Evolutionary conservation across 1,140 invertebrate species (phyloP), one percentile per base, ranked within the genome.

Genomic region (Phthorimaea operculella): DNA sequence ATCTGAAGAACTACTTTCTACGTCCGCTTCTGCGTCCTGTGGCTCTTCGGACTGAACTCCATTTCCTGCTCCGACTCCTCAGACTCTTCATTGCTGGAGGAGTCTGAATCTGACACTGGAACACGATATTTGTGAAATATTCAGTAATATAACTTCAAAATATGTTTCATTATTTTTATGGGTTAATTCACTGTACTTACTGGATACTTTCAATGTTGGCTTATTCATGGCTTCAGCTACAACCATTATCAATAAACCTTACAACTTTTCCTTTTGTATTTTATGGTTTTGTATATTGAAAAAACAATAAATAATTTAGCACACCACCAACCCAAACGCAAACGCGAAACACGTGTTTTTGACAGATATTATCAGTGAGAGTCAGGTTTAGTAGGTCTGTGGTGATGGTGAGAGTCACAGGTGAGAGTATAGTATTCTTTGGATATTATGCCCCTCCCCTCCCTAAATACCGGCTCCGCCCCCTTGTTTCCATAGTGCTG

Each of bases 161-260:
- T 42, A 42, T 42, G 3, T 39, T 4, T n/a, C 45, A 47, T 47
- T 3, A 18, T 1, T n/a, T n/a, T n/a, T 2, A 47, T 52, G 36
- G 14, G 33, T 42, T 21, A 39, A 21, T n/a, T 6, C 63, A 44
- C 78, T 70, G 1, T 17, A 55, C 14, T 59, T 64, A 79, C 80
- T 69, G 64, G 78, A 75, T 44, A 83, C 59, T 74, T 79, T 81
- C 53, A 83, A 60, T 10, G 55, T 54, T 6, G 72, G 66, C 59
- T 79, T 69, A 76, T 83, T 63, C 72, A 77, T 81, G 28, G 51
- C 57, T 63, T 66, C 52, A 53, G 65, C 66, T 33, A 80, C 63
- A 45, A 79, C 72, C 70, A 78, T 83, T 53, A 28, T 28, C 21
- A 28, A 6, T 6, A 6, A 28, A 28, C 2, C 2, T 28, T 28